Percentiles rank a stretch among this genome's conserved stretches.
Conservation (phyloP, 2,888 invertebrate genomes). For the Heteropelma amictum region DNA sequence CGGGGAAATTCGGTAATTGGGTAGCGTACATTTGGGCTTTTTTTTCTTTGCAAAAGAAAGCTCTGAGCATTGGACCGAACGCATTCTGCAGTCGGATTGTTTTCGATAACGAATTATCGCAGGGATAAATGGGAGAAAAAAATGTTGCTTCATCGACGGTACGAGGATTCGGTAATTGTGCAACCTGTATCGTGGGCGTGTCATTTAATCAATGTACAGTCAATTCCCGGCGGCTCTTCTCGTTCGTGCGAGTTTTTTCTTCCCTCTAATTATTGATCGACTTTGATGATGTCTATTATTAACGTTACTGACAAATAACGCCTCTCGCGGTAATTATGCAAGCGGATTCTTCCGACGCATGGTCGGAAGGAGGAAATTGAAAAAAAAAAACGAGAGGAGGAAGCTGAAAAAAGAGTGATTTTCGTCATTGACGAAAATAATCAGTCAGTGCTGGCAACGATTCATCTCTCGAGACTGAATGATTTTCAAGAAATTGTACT, state of each 20-base stretch:
- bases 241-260: not conserved
- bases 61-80: too few species aligned
- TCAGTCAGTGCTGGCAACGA: too few species aligned
- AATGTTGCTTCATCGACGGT: not conserved
- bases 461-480: too few species aligned
- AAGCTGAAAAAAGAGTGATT: slow-evolving; percentile 3
- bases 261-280: slow-evolving; percentile 58
- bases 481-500: too few species aligned
- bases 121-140: not conserved
- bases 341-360: slow-evolving; percentile 23
- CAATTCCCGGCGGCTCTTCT: slow-evolving; percentile 1
- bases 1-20: too few species aligned
- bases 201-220: slow-evolving; percentile 26
- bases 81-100: too few species aligned
- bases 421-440: too few species aligned
- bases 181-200: slow-evolving; percentile 18
- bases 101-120: too few species aligned
- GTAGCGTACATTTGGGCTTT: too few species aligned
- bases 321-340: slow-evolving; percentile 19
- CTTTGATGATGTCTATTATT: slow-evolving; percentile 55
- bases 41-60: too few species aligned
- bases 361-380: not conserved
- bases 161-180: not conserved
- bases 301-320: slow-evolving; percentile 53
- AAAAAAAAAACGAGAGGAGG: too few species aligned